Base-by-base conservation (phyloP, 1,140 invertebrate genomes). In the Pseudomyrmex cubaensis region DNA sequence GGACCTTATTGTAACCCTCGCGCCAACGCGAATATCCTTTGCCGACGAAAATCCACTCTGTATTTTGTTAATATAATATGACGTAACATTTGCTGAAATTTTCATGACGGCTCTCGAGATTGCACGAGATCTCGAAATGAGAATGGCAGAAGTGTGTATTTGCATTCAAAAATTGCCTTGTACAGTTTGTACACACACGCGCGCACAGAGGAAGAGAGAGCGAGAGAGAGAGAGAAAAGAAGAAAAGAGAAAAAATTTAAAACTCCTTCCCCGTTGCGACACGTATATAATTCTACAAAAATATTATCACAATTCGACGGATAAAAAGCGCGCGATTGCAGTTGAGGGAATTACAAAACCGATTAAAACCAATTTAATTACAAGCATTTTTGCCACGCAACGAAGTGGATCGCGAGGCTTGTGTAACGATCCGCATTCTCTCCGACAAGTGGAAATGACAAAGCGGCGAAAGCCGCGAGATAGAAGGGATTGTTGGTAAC, bases 291-390 rank as follows among this genome's bases (percentile, higher is more conserved):
- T 52, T 52, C 50, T 12, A 52, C 50, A 12, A 52, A 13, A 12
- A 52, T 52, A 15, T 13, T 62, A 56, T 56, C 1, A 13, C 17
- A 15, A 62, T 20, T 13, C 13, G 13, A 7, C 2, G 44, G 17
- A 17, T 50, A 57, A 17, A 46, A 44, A 12, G 13, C 25, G 7
- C 35, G 25, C 10, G 15, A 75, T 63, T 4, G 15, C 2, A 8
- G 20, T 48, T 35, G 10, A 8, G 20, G 5, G 17, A 22, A 15
- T 7, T 59, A 44, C 17, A 10, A 5, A 17, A 15, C 5, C 35
- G 44, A 77, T 52, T 44, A 35, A 35, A 35, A 35, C 35, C 0
- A n/a, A 59, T 70, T 69, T 70, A 59, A 70, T 78, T 70, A 25
- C 9, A 57, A 4, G 13, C 69, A 17, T 22, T 48, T 78, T 1